Percentiles rank a stretch among this genome's conserved stretches.
Evolutionary conservation across 2,797 vertebrate genomes (phyloP).

Genomic region (Decapterus maruadsi): DNA sequence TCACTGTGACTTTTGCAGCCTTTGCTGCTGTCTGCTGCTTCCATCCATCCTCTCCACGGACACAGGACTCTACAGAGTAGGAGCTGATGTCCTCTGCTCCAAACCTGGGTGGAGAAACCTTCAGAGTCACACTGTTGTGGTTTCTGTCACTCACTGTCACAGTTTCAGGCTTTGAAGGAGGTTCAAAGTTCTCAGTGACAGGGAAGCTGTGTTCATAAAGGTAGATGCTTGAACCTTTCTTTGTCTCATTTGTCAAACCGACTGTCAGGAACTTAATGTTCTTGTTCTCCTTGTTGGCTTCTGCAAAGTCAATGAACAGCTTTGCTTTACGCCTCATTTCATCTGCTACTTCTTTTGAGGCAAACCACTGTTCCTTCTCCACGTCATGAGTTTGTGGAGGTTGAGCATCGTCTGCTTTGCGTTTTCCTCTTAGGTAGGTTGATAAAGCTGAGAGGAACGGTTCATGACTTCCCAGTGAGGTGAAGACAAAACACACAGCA

Average conservation of each 20-base stretch:
- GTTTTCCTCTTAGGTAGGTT: slow-evolving; percentile 44
- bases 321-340: background rate
- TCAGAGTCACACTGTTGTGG: too few relatives aligned
- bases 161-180: slow-evolving; percentile 14
- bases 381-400: background rate
- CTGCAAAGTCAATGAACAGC: slow-evolving; percentile 55
- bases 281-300: slow-evolving; percentile 43
- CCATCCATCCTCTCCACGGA: too few relatives aligned
- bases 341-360: background rate
- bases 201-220: slow-evolving; percentile 35
- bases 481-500: slow-evolving; percentile 11
- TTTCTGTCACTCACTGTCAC: too few relatives aligned
- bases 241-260: slow-evolving; percentile 25
- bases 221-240: slow-evolving; percentile 62
- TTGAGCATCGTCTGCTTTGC: background rate
- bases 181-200: slow-evolving; percentile 50
- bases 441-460: slow-evolving; percentile 30
- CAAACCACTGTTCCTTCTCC: slow-evolving; percentile 46
- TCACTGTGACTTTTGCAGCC: too few relatives aligned
- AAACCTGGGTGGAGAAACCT: too few relatives aligned
- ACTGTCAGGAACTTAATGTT: slow-evolving; percentile 46
- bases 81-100: too few relatives aligned
- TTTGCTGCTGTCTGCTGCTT: too few relatives aligned
- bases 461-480: background rate
- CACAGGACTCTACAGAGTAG: too few relatives aligned